phyloP scores from a whole-genome alignment of 2,888 invertebrate species.

The Melieria omissa region DNA sequence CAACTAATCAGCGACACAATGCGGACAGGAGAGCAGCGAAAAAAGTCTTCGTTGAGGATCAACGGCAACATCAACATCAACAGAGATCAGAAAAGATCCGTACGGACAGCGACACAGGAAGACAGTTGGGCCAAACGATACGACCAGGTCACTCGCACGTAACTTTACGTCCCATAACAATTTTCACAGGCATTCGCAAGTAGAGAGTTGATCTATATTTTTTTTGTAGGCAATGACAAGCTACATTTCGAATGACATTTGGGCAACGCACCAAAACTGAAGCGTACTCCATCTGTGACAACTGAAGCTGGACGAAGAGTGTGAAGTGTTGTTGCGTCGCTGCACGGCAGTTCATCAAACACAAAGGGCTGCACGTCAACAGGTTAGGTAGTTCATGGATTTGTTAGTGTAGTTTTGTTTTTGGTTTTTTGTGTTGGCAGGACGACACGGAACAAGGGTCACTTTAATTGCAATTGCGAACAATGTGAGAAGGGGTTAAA shows the following conservation, averaged over 20 bases:
- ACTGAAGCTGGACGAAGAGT: background rate
- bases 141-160: too few relatives aligned
- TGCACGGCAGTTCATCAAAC: constrained; percentile 25
- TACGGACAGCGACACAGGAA: background rate
- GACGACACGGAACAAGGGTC: constrained; percentile 19
- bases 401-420: background rate
- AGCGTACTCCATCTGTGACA: background rate
- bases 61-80: background rate
- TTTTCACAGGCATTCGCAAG: too few relatives aligned
- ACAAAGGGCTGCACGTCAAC: constrained; percentile 16
- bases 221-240: too few relatives aligned
- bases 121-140: background rate
- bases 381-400: constrained; percentile 13
- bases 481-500: constrained; percentile 19
- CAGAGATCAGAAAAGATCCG: background rate
- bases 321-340: background rate
- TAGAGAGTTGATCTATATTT: too few relatives aligned
- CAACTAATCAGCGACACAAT: too few relatives aligned
- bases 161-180: too few relatives aligned
- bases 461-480: constrained; percentile 22
- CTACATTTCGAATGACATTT: too few relatives aligned
- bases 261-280: too few relatives aligned
- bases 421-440: background rate
- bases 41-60: too few relatives aligned
- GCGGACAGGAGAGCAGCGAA: too few relatives aligned